A percentile compares a stretch with the other conserved stretches of the same genome.
These are phyloP conservation scores for Cichladusa arquata DNA, from an alignment of 2,113 vertebrate genomes.

Conservation along the genomic window DNA sequence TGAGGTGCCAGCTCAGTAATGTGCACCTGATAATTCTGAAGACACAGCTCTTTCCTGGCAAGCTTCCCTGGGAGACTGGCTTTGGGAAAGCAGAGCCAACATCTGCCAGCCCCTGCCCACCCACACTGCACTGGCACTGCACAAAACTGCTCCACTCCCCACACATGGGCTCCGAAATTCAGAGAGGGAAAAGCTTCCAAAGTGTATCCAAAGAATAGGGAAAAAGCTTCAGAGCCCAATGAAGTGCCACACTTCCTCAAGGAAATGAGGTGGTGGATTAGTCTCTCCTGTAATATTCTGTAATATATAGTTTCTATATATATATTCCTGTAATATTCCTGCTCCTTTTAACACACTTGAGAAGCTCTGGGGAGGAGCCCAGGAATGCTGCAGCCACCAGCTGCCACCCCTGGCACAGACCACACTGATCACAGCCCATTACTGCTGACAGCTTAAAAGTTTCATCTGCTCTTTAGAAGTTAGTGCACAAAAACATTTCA, in stretches of 20 bases:
- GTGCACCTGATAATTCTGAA: background rate
- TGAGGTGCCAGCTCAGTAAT: background rate
- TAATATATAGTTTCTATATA: too few relatives aligned
- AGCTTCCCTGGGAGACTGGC: background rate
- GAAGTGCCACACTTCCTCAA: background rate
- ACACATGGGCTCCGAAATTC: rapidly evolving
- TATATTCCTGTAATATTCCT: background rate
- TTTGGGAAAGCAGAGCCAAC: background rate
- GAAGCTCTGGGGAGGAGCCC: background rate
- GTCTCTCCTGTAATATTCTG: background rate
- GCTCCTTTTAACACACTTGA: background rate
- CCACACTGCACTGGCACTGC: rapidly evolving
- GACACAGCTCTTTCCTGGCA: background rate
- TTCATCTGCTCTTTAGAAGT: background rate
- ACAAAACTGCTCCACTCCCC: too few relatives aligned
- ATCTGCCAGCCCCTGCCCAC: background rate
- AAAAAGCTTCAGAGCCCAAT: background rate
- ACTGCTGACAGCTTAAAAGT: background rate
- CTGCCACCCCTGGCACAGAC: background rate
- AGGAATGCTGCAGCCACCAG: background rate
- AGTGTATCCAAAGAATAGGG: background rate
- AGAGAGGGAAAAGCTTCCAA: background rate
- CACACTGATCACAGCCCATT: background rate
- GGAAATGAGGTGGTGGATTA: background rate
- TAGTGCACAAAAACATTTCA: background rate